Conservation (phyloP, 2,113 vertebrate species). For the Peucedramus taeniatus region DNA sequence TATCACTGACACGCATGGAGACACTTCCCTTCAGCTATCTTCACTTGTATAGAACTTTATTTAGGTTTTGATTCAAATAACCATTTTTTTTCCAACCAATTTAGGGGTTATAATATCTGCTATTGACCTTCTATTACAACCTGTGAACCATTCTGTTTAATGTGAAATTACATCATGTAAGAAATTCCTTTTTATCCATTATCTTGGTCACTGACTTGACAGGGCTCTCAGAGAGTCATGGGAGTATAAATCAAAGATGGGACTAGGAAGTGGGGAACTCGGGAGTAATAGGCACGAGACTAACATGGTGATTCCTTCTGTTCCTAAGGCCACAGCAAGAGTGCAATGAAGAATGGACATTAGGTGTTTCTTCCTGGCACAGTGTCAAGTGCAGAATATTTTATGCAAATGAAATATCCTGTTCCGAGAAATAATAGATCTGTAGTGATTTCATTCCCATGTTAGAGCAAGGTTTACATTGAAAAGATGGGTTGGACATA, state of each 20-base stretch:
- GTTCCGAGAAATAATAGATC: conserved; percentile 83
- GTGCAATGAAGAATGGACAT: conserved; percentile 52
- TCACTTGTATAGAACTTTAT: conserved; percentile 37
- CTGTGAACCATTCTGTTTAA: conserved; percentile 53
- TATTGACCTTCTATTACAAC: conserved; percentile 56
- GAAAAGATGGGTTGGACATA: conserved; percentile 67
- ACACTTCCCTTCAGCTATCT: background rate
- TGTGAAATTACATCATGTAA: conserved; percentile 68
- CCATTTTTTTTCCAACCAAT: conserved; percentile 40
- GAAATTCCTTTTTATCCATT: conserved; percentile 65
- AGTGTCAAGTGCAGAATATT: conserved; percentile 75
- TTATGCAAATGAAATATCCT: conserved; percentile 80
- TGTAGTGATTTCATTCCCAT: conserved; percentile 66
- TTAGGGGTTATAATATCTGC: conserved; percentile 46
- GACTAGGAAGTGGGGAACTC: background rate
- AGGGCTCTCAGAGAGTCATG: conserved; percentile 25
- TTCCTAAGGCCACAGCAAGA: conserved; percentile 46
- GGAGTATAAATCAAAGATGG: conserved; percentile 35
- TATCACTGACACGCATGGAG: background rate
- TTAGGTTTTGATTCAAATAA: conserved; percentile 63
- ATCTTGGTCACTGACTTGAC: conserved; percentile 40
- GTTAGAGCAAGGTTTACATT: conserved; percentile 70
- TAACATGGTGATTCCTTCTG: conserved; percentile 24
- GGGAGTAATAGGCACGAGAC: background rate
- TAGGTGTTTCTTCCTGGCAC: conserved; percentile 73